A percentile compares a stretch with the other conserved stretches of the same genome.
These are phyloP conservation scores for Brachyptera risi DNA, from an alignment of 2,888 invertebrate species.

Conservation along the genomic window DNA sequence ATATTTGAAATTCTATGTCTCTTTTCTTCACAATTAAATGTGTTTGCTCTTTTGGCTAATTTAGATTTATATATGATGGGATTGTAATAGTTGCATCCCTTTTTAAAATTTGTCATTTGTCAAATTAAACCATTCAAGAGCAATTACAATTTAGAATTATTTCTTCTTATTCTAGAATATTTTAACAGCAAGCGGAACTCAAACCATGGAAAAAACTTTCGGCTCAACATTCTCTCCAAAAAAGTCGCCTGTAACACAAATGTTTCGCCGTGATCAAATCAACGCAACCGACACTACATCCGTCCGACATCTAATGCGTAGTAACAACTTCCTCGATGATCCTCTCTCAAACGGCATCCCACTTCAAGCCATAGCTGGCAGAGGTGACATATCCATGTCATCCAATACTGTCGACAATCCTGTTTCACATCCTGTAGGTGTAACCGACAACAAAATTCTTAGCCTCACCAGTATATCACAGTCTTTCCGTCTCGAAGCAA, in stretches of 20 bases:
- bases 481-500: conserved; percentile 47
- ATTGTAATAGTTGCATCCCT: not conserved
- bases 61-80: not conserved
- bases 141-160: conserved; percentile 15
- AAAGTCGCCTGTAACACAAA: conserved; percentile 48
- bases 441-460: conserved; percentile 55
- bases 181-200: conserved; percentile 49
- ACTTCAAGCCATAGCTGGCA: conserved; percentile 56
- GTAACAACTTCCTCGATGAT: conserved; percentile 55
- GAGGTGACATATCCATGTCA: conserved; percentile 55
- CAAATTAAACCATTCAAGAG: not conserved
- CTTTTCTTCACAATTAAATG: too few species aligned
- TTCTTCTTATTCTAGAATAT: conserved; percentile 40
- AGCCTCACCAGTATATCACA: conserved; percentile 41
- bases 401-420: conserved; percentile 43
- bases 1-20: too few species aligned
- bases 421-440: conserved; percentile 47
- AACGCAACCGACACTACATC: conserved; percentile 54
- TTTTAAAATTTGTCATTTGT: conserved; percentile 22
- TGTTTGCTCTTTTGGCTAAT: too few species aligned
- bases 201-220: conserved; percentile 47
- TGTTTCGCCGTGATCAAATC: conserved; percentile 51
- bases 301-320: conserved; percentile 52
- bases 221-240: conserved; percentile 55
- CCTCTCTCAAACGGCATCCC: conserved; percentile 54